Base-by-base conservation (phyloP, 2,888 invertebrate genomes). In the Polyommatus iphigenia region DNA sequence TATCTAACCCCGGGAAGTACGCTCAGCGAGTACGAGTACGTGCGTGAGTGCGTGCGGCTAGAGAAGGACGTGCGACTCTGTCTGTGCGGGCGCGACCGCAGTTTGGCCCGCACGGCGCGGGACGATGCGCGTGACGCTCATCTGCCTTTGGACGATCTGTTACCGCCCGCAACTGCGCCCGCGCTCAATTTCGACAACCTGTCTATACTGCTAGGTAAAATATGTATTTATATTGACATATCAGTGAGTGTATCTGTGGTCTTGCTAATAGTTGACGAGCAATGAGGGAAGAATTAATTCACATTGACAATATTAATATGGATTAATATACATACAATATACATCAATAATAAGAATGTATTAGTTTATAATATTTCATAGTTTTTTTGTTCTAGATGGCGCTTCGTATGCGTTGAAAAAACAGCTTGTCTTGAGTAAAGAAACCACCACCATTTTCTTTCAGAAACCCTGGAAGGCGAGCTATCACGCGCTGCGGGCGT, bases 11-110 rank as follows among this genome's bases (percentile, higher is more conserved):
- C 97, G 18, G 97, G 97, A 77, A 97, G 98, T 57, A 95, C 96
- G 15, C 95, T 99, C 54, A 96, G 97, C 80, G 98, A 98, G 87
- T 98, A 99, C 88, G 98, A 98, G 88, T 99, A 99, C 87, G 97
- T 99, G 78, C 98, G 99, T 85, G 97, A 97, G 84, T 99, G 99
- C 88, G 97, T 99, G 79, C 98, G 99, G 86, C 91, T 99, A 85
- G 99, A 99, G 87, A 96, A 97, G 86, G 99, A 99, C 89, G 97
- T 98, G 2, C 94, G 95, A 59, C 88, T 97, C 80, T 96, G 95
- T 77, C 87, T 96, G 1, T 95, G 95, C 80, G 95, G 97, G 82
- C 94, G 94, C 54, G 95, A 96, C 81, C 95, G 96, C 78, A 95
- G 97, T 80, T 95, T 96, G 81, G 96, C 97, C 0, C 94, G 99